Percentiles rank a stretch among this genome's conserved stretches.
These are phyloP conservation scores for Xyrauchen texanus DNA, from an alignment of 2,113 vertebrate genomes.

Conservation along the genomic window DNA sequence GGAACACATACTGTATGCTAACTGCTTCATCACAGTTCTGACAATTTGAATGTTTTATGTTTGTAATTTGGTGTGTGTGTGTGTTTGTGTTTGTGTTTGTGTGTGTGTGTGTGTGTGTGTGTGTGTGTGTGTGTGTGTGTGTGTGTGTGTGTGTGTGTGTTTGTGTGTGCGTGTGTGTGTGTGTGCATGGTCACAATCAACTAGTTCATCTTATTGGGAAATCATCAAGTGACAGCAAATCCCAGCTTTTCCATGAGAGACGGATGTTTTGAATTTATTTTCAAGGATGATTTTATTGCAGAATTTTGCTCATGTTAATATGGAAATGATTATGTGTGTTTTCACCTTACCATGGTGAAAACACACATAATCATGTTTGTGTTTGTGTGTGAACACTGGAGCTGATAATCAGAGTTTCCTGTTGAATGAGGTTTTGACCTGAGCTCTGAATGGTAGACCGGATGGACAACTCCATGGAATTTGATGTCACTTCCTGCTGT, in stretches of 20 bases:
- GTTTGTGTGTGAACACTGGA: neutral
- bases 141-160: neutral
- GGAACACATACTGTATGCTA: neutral
- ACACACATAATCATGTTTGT: too few relatives aligned
- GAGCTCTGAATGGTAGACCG: constrained; percentile 51
- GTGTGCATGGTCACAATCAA: neutral
- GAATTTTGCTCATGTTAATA: constrained; percentile 2
- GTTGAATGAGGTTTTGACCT: constrained; percentile 44
- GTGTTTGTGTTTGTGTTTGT: too few relatives aligned
- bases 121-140: constrained; percentile 11
- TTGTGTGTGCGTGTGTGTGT: constrained; percentile 19
- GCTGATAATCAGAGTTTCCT: constrained; percentile 53
- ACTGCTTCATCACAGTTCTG: neutral
- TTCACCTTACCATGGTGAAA: neutral
- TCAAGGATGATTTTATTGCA: neutral
- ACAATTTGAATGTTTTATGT: too few relatives aligned
- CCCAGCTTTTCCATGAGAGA: constrained; percentile 28
- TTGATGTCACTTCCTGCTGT: constrained; percentile 55
- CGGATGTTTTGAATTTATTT: neutral
- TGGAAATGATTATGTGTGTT: neutral
- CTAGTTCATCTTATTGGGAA: constrained; percentile 26
- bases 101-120: constrained; percentile 21
- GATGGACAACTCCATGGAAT: constrained; percentile 48
- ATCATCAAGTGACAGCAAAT: constrained; percentile 9
- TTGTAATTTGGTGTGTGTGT: too few relatives aligned